Evolutionary conservation across 2,113 vertebrate genomes (phyloP), one percentile per base, ranked within the genome.

Genomic region (Chiloscyllium plagiosum): DNA sequence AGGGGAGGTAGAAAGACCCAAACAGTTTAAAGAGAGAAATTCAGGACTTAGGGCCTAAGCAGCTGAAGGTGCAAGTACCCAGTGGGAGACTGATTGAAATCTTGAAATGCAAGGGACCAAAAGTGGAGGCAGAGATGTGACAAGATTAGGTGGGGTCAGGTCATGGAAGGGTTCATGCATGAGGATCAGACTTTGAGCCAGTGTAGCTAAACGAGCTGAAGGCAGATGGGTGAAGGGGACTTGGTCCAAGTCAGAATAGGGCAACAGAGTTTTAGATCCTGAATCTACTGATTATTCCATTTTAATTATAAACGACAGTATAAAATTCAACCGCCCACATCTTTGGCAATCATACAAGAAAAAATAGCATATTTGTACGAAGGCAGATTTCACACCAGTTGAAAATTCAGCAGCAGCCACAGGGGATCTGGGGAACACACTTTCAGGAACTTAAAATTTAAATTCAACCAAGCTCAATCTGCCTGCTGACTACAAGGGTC

Each of bases 271-370:
- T 92, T 66, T 92, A 61, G 12, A 90, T 92, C 17, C 56, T 33
- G 2, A 17, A 17, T 92, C 89, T 92, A 92, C 61, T 66, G 33
- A 92, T 66, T 37, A 19, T 65, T 61, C 65, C 65, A 42, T 92
- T 92, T 92, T 92, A 92, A 92, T 92, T 92, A 92, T 66, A 92
- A 92, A 92, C 66, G 56, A 66, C 89, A 92, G 56, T 37, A 56
- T 92, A 92, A 76, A 92, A 92, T 17, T 66, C 89, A 92, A 66
- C 89, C 61, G n/a, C 89, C 89, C 56, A 92, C 89, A 92, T 92
- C 89, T 92, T 66, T 92, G 89, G 89, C 89, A 92, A 37, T n/a
- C 37, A 37, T 33, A 92, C 89, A 92, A 89, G 12, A 66, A 61
- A 66, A 52, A 86, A 6, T 8, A 92, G 61, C 56, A 66, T 92